Base-by-base conservation (phyloP, 2,113 vertebrate species). In the Pterocles gutturalis region DNA sequence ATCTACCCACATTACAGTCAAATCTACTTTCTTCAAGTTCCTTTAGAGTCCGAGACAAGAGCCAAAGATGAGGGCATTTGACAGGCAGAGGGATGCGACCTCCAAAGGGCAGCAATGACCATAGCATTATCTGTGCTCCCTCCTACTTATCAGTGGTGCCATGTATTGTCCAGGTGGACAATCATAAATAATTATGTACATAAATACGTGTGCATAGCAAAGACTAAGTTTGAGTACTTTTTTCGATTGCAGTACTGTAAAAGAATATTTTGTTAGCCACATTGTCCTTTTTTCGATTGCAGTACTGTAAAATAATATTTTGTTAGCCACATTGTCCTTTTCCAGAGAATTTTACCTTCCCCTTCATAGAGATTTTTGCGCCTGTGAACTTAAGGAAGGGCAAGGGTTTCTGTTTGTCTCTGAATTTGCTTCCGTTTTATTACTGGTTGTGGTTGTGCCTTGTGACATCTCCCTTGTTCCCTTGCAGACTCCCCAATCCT, bases 11-110 rank as follows among this genome's bases (percentile, higher is more conserved):
- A 54, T 46, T 53, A 29, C 33, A 57, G 55, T 65, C 11, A 93
- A 89, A 90, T 62, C 28, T 31, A 62, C 22, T 55, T 88, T 66
- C 43, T 64, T 9, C 17, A 62, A 76, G 24, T 71, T 83, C 19
- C 26, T 65, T 86, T 38, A 22, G 41, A 64, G 31, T 58, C 51
- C 73, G 60, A 90, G 55, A 49, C 20, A 75, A 69, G 29, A 34
- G 26, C 36, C 29, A 7, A 73, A 65, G 15, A 9, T 5, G 16
- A 73, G 11, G 7, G 1, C 0, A 0, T 36, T 88, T 94, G 14
- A 41, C 22, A 69, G 31, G 43, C 17, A 34, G 45, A 3, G 24
- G 13, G 5, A 60, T 38, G 45, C 20, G 43, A 28, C 67, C 29
- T 72, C 25, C 43, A 69, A 58, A 51, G 43, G n/a, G 24, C 36